Evolutionary conservation across 2,888 invertebrate genomes (phyloP).

Genomic region (Nephrotoma guestfalica): DNA sequence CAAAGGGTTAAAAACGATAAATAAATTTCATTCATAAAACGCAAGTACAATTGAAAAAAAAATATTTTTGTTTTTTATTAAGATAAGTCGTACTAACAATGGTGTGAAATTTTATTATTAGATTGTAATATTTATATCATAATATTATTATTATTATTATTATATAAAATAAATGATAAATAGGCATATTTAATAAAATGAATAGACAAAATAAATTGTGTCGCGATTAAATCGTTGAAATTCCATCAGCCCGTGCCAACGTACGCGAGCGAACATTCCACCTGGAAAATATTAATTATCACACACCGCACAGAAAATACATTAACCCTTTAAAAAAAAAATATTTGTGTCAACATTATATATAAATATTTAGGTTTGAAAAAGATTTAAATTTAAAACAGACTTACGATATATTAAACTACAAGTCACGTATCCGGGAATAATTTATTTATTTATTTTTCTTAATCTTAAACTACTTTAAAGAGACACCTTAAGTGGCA

Average conservation of each 20-base stretch:
- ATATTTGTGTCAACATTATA: not conserved
- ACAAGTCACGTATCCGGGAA: not conserved
- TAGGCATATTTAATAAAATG: not conserved
- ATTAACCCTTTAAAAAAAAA: not conserved
- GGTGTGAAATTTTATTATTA: not conserved
- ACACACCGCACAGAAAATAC: not conserved
- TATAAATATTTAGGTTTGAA: not conserved
- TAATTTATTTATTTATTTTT: not conserved
- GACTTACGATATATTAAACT: not conserved
- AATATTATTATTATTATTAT: not conserved
- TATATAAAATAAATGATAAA: not conserved
- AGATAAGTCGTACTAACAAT: not conserved
- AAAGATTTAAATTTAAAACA: not conserved
- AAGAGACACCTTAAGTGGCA: not conserved
- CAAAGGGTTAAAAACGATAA: not conserved
- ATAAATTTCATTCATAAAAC: not conserved
- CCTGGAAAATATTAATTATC: not conserved
- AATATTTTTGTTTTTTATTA: not conserved
- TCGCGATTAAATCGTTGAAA: not conserved
- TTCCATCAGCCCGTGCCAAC: not conserved
- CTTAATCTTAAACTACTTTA: not conserved
- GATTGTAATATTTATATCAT: not conserved
- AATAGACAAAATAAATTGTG: not conserved
- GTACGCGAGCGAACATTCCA: not conserved
- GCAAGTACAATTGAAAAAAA: not conserved